phyloP scores from a whole-genome alignment of 2,888 invertebrate species.

The Pomacea canaliculata region DNA sequence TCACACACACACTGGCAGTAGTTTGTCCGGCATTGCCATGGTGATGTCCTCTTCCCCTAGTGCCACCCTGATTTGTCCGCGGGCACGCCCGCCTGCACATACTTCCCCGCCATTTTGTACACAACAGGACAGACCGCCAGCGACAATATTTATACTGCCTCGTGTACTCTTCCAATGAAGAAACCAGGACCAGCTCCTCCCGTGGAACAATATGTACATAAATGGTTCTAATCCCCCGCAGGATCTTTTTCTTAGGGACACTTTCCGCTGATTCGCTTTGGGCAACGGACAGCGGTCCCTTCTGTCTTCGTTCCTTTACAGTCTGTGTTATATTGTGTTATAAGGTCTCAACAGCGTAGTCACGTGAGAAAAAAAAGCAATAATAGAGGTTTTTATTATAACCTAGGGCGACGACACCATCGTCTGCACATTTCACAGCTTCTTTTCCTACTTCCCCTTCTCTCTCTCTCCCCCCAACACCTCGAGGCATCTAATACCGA shows the following conservation, averaged over 20 bases:
- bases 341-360: not conserved
- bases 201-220: slow-evolving; percentile 20
- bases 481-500: slow-evolving; percentile 19
- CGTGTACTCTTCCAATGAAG: slow-evolving; percentile 28
- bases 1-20: no score
- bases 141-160: slow-evolving; percentile 23
- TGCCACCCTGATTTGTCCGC: not conserved
- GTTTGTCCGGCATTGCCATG: no score
- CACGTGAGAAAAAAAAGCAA: slow-evolving; percentile 13
- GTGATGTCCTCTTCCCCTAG: no score
- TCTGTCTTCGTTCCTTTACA: not conserved
- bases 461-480: not conserved
- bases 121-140: not conserved
- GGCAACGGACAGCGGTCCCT: not conserved
- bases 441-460: not conserved
- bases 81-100: slow-evolving; percentile 2
- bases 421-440: not conserved
- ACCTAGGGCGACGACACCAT: not conserved
- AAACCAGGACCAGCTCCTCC: not conserved
- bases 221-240: not conserved
- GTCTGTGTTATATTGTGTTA: not conserved
- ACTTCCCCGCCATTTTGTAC: not conserved
- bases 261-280: not conserved
- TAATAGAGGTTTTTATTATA: slow-evolving; percentile 10
- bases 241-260: not conserved